A percentile compares a stretch with the other conserved stretches of the same genome.
phyloP scores from a whole-genome alignment of 2,113 vertebrate species.

The Entelurus aequoreus region DNA sequence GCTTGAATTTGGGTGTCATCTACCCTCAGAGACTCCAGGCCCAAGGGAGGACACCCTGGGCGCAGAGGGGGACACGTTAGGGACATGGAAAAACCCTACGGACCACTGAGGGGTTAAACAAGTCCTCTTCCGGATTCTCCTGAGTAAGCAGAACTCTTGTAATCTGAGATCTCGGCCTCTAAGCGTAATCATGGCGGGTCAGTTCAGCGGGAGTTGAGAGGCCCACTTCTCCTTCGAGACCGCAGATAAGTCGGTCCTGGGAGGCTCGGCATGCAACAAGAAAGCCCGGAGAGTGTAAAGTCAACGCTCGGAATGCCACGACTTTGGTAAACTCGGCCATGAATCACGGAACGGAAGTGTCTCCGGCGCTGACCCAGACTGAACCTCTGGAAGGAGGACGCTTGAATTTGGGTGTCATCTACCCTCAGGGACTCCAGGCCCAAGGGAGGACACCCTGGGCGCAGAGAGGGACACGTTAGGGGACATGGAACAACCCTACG shows the following conservation, averaged over 20 bases:
- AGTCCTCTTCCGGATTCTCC: constrained; percentile 6
- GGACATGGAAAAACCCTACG: background rate
- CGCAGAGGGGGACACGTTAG: too few species aligned
- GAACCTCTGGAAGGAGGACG: too few species aligned
- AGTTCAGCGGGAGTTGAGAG: constrained; percentile 21
- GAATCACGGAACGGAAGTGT: background rate
- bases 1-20: too few species aligned
- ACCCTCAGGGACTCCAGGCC: too few species aligned
- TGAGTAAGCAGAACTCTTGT: constrained; percentile 26
- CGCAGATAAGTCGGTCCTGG: constrained; percentile 20
- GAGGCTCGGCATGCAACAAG: constrained; percentile 34
- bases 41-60: too few species aligned
- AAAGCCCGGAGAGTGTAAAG: constrained; percentile 20
- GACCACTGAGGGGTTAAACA: constrained; percentile 19
- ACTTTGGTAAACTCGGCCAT: background rate
- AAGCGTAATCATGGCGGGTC: constrained; percentile 15
- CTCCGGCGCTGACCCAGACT: too few species aligned
- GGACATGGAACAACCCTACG: too few species aligned
- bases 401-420: too few species aligned
- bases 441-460: constrained; percentile 65
- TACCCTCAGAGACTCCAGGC: too few species aligned
- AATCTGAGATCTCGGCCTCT: constrained; percentile 9
- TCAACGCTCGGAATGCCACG: constrained; percentile 16
- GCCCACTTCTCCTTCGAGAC: background rate
- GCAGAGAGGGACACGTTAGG: too few species aligned